These are phyloP conservation scores for Hexactinellida sp. DNA, from an alignment of 37 sponge, comb jelly and placozoan genomes.

Conservation along the genomic window DNA sequence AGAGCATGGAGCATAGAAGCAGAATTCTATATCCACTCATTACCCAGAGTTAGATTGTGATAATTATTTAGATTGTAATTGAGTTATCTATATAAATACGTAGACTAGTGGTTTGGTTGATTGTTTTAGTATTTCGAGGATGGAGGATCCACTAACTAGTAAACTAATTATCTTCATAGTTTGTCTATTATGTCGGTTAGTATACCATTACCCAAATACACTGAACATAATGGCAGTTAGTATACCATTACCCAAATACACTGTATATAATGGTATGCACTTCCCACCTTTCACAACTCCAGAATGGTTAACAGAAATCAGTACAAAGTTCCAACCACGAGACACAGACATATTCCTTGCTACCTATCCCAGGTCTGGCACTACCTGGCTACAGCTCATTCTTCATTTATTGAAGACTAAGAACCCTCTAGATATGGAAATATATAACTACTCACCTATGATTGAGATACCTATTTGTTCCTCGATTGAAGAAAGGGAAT, in stretches of 20 bases:
- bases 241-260: not conserved
- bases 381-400: constrained; percentile 23
- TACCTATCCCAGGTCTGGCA: constrained; percentile 21
- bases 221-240: not conserved
- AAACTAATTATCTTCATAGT: no score
- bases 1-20: not conserved
- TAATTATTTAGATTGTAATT: no score
- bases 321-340: not conserved
- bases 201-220: no score
- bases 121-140: no score
- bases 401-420: not conserved
- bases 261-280: not conserved
- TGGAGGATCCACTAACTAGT: no score
- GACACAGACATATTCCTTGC: constrained; percentile 7
- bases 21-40: constrained; percentile 4
- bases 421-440: not conserved
- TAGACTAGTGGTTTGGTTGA: no score
- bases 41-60: not conserved
- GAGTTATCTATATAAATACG: no score
- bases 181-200: not conserved
- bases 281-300: constrained; percentile 4
- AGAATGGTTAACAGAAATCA: not conserved
- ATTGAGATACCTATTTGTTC: not conserved
- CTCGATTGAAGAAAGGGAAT: not conserved
- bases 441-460: not conserved